These are phyloP conservation scores for Callithrix jacchus DNA, from an alignment of 2,113 vertebrate species.

Conservation along the genomic window DNA sequence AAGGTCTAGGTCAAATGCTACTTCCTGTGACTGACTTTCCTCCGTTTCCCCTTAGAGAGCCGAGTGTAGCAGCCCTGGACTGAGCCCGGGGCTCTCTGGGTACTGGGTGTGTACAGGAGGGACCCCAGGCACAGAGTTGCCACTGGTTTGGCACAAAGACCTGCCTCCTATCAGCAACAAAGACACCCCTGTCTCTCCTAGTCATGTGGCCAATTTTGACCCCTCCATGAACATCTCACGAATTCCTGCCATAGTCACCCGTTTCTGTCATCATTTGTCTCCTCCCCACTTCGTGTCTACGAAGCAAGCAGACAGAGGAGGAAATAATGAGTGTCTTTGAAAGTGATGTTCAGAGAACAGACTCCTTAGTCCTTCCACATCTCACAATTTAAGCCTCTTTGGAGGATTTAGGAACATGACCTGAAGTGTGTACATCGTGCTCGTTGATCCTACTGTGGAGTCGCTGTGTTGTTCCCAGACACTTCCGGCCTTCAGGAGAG, in stretches of 20 bases:
- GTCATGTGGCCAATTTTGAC: not conserved
- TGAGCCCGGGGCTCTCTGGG: not conserved
- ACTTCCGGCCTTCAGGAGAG: not conserved
- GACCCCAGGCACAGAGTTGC: not conserved
- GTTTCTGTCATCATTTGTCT: not conserved
- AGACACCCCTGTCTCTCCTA: not conserved
- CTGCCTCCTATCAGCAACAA: not conserved
- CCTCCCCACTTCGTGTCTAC: not conserved
- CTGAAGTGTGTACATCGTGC: not conserved
- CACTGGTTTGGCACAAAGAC: not conserved
- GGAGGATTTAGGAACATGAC: not conserved
- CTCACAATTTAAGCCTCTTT: not conserved
- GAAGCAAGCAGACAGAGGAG: not conserved
- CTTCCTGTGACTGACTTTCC: not conserved
- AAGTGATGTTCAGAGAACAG: slow-evolving; percentile 37
- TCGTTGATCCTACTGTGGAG: not conserved
- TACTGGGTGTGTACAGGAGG: not conserved
- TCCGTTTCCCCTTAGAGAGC: not conserved
- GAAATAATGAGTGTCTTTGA: not conserved
- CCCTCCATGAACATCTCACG: not conserved
- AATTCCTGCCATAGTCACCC: too few species aligned
- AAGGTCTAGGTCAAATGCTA: not conserved
- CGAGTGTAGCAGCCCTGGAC: too few species aligned
- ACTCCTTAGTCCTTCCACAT: slow-evolving; percentile 19
- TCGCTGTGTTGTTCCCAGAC: too few species aligned